A percentile compares a stretch with the other conserved stretches of the same genome.
phyloP scores from a whole-genome alignment of 2,888 invertebrate species.

The Fragum fragum region DNA sequence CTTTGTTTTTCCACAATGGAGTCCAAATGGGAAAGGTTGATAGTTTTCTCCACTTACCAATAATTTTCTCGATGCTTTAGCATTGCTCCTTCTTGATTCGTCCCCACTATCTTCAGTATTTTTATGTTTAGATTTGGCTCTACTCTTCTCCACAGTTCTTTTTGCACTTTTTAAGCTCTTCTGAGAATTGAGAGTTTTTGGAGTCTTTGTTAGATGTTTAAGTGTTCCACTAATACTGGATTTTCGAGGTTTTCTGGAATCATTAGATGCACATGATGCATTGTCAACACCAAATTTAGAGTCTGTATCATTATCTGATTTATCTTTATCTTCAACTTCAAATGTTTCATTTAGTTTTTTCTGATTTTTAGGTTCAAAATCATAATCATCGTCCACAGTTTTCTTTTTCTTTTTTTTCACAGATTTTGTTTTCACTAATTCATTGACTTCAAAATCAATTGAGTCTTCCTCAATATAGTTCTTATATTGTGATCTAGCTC shows the following conservation, averaged over 20 bases:
- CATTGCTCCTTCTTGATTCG: not conserved
- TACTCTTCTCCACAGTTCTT: not conserved
- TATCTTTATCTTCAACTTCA: not conserved
- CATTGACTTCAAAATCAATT: not conserved
- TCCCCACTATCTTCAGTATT: not conserved
- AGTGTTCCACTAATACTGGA: not conserved
- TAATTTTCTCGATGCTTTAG: not conserved
- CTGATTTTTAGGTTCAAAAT: not conserved
- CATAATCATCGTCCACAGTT: not conserved
- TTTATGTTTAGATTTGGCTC: not conserved
- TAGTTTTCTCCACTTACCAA: too few species aligned
- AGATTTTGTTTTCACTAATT: not conserved
- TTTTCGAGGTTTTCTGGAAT: too few species aligned
- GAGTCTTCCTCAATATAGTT: not conserved
- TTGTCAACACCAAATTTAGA: not conserved
- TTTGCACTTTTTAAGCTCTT: constrained; percentile 4
- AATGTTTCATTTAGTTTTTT: constrained; percentile 12
- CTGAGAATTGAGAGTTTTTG: not conserved
- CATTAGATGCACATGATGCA: not conserved
- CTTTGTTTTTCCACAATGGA: too few species aligned
- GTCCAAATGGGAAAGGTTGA: too few species aligned
- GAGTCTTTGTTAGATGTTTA: not conserved
- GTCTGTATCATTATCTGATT: not conserved
- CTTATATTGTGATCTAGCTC: not conserved
- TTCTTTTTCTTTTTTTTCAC: not conserved